These are phyloP conservation scores for Bubo blakistoni DNA, from an alignment of 2,113 vertebrate species.

Conservation along the genomic window DNA sequence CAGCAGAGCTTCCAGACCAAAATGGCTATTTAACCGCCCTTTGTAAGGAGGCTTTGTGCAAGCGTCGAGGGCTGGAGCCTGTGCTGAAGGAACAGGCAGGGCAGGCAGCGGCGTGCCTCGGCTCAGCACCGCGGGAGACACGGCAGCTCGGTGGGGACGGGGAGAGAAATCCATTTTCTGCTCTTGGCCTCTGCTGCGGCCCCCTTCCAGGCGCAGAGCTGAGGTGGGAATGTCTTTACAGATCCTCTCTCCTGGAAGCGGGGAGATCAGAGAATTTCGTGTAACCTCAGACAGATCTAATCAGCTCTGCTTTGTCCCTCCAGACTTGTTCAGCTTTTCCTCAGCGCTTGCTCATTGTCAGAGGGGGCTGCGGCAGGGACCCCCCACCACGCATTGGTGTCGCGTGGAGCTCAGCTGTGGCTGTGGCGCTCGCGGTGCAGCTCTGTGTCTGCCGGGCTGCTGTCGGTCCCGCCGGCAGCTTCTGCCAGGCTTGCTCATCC, in stretches of 20 bases:
- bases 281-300: background rate
- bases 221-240: background rate
- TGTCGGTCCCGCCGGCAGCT: fast-evolving
- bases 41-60: no score
- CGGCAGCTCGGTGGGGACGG: no score
- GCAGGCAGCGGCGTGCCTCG: background rate
- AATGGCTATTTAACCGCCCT: background rate
- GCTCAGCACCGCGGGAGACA: background rate
- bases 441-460: background rate
- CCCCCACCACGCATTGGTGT: fast-evolving
- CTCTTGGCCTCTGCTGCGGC: background rate
- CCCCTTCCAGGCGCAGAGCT: background rate
- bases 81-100: background rate
- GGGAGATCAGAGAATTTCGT: background rate
- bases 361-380: background rate
- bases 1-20: background rate
- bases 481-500: background rate
- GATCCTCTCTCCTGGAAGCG: background rate
- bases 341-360: fast-evolving
- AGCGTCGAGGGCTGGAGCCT: no score
- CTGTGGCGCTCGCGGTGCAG: fast-evolving
- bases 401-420: fast-evolving
- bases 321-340: background rate
- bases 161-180: background rate
- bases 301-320: background rate